phyloP scores from a whole-genome alignment of 2,113 vertebrate species.

The Rhinolophus sinicus region DNA sequence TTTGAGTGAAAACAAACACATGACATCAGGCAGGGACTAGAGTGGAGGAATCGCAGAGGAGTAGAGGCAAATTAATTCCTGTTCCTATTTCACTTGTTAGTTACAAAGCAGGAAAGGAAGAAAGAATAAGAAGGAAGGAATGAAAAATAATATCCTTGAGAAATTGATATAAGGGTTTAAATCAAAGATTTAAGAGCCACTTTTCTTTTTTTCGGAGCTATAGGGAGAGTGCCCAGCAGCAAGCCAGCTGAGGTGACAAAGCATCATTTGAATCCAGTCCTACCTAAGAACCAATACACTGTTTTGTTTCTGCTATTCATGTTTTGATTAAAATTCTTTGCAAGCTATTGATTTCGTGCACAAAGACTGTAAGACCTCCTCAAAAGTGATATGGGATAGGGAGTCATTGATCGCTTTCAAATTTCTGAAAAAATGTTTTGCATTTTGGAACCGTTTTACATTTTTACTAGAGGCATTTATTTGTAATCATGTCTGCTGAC shows the following conservation, averaged over 20 bases:
- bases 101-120: background rate
- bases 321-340: background rate
- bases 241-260: background rate
- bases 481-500: background rate
- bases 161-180: background rate
- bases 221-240: background rate
- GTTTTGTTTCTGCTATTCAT: background rate
- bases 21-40: rapidly evolving
- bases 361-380: background rate
- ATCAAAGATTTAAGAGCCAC: background rate
- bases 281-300: background rate
- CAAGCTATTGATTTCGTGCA: background rate
- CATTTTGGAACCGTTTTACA: background rate
- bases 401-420: background rate
- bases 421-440: background rate
- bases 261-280: background rate
- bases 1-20: background rate
- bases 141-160: background rate
- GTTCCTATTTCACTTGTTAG: background rate
- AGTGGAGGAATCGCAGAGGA: no score
- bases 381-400: background rate
- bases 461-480: background rate
- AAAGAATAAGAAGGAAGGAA: no score
- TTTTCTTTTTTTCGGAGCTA: background rate
- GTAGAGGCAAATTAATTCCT: rapidly evolving